Base-by-base conservation (phyloP, 2,888 invertebrate genomes). In the Dusona sp. region DNA sequence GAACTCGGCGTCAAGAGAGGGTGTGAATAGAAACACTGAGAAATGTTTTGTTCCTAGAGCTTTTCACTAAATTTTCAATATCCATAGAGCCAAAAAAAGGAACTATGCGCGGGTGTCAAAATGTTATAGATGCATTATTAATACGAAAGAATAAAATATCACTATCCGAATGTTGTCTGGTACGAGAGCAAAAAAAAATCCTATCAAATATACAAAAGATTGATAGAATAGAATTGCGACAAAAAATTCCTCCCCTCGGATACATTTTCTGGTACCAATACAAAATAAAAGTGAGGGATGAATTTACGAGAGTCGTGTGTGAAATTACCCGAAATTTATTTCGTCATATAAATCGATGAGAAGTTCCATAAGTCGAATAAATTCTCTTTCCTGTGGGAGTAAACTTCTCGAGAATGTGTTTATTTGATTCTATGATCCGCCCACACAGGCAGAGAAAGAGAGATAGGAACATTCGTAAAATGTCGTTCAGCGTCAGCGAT, bases 381-480 rank as follows among this genome's bases (percentile, higher is more conserved):
- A 25, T 61, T 61, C 25, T 29, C 25, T 9, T 75, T 61, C n/a
- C 45, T 61, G 29, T 61, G 42, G 42, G 42, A 57, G 48, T 54
- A 7, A 29, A 70, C 75, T 77, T 13, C 75, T 79, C 68, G 77
- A 74, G 83, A 78, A 84, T 78, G 80, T 64, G 83, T 84, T 84
- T 65, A 84, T 84, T 84, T 80, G 75, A 86, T 81, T 80, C 73
- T 54, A 25, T 33, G 68, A 67, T 42, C 79, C 68, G 78, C 67
- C 70, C 65, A 65, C 36, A 19, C 19, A 9, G 33, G 70, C 2
- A 25, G 19, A 6, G 2, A 38, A 42, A 19, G 64, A 45, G 29
- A 61, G 29, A 29, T 72, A 72, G 73, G 77, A 84, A 84, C 83
- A 86, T 86, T 84, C 80, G 80, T 67, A 78, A 84, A 86, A 86